These are phyloP conservation scores for Sebastes umbrosus DNA, from an alignment of 2,797 vertebrate genomes.

Conservation along the genomic window DNA sequence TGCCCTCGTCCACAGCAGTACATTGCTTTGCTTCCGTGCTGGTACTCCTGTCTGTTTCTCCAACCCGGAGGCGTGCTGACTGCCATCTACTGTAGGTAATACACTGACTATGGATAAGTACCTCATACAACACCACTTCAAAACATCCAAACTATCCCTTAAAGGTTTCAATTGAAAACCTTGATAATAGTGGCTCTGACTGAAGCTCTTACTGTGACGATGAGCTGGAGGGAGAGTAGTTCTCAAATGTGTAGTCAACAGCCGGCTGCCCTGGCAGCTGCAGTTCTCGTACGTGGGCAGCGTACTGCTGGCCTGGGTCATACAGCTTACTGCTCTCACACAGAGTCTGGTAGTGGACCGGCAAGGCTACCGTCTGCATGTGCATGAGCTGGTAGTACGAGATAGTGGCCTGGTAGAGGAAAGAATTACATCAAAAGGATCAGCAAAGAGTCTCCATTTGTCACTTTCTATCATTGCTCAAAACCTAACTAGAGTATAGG, in stretches of 20 bases:
- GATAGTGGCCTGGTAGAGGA: constrained; percentile 88
- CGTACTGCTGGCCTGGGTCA: constrained; percentile 95
- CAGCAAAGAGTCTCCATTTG: background rate
- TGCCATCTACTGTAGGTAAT: background rate
- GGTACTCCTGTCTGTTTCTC: background rate
- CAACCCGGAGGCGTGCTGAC: background rate
- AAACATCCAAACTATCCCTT: background rate
- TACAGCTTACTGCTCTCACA: constrained; percentile 98
- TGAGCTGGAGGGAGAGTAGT: constrained; percentile 79
- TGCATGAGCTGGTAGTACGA: constrained; percentile 98
- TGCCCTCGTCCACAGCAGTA: no score
- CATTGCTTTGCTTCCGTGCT: no score
- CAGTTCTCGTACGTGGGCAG: constrained; percentile 89
- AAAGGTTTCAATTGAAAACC: background rate
- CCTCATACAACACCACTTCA: background rate
- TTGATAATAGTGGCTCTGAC: background rate
- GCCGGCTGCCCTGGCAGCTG: constrained; percentile 88
- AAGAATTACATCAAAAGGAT: background rate
- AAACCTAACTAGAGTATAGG: background rate
- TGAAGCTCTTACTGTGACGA: constrained; percentile 64
- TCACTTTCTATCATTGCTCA: background rate
- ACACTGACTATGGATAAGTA: background rate
- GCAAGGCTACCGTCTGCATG: constrained; percentile 91
- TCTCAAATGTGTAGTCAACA: constrained; percentile 88
- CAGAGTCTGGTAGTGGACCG: constrained; percentile 95